phyloP scores from a whole-genome alignment of 1,140 invertebrate species.

The Arctopsyche grandis region DNA sequence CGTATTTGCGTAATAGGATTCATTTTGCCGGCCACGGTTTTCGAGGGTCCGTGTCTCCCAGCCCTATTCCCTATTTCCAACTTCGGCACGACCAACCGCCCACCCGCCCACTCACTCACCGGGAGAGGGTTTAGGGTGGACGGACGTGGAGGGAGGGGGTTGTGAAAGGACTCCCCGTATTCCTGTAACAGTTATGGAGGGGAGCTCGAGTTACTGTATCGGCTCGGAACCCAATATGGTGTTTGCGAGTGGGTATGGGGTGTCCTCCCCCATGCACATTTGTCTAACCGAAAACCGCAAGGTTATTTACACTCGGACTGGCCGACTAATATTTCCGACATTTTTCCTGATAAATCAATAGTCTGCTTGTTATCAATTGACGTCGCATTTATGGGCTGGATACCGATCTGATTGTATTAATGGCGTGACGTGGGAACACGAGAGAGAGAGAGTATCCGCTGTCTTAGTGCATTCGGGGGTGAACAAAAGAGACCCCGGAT shows the following conservation, averaged over 20 bases:
- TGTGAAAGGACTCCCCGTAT: background rate
- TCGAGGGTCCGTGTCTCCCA: background rate
- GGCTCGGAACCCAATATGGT: background rate
- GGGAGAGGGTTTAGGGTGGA: no score
- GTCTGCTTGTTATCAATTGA: no score
- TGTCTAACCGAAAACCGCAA: slow-evolving; percentile 26
- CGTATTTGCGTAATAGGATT: slow-evolving; percentile 40
- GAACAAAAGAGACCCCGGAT: no score
- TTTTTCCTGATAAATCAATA: background rate
- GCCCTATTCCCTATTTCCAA: background rate
- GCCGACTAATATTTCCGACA: background rate
- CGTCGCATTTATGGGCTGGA: background rate
- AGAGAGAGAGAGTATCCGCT: no score
- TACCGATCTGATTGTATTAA: no score
- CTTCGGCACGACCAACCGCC: background rate
- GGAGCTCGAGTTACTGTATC: slow-evolving; percentile 19
- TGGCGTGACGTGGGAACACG: no score
- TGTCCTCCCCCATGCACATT: background rate
- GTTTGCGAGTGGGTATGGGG: background rate
- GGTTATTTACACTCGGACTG: slow-evolving; percentile 23
- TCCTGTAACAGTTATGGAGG: slow-evolving; percentile 8
- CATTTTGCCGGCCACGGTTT: slow-evolving; percentile 13
- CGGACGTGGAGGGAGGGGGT: background rate
- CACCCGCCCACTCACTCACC: background rate
- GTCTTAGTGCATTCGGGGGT: no score